A percentile compares a stretch with the other conserved stretches of the same genome.
Evolutionary conservation across 1,140 invertebrate genomes (phyloP).

Genomic region (silkworm (Bombyx mori)): ASM3026992v2 NC_085110.1:5278501-5279000

Average conservation of each 20-base stretch:
- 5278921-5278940: no score
- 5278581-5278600: conserved; percentile 38
- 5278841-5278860: conserved; percentile 58
- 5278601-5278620: conserved; percentile 44
- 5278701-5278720: no score
- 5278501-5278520: conserved; percentile 11
- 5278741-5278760: no score
- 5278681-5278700: no score
- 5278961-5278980: no score
- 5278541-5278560: conserved; percentile 35
- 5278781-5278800: no score
- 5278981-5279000: no score
- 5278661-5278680: not conserved
- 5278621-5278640: conserved; percentile 23
- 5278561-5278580: conserved; percentile 19
- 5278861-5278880: conserved; percentile 51
- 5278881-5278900: conserved; percentile 32
- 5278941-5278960: no score
- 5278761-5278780: no score
- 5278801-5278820: no score
- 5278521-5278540: conserved; percentile 11
- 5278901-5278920: no score
- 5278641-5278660: conserved; percentile 18
- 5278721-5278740: no score
- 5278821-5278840: conserved; percentile 7